phyloP scores from a whole-genome alignment of 2,888 invertebrate species.

The Melangyna quadrimaculata region DNA sequence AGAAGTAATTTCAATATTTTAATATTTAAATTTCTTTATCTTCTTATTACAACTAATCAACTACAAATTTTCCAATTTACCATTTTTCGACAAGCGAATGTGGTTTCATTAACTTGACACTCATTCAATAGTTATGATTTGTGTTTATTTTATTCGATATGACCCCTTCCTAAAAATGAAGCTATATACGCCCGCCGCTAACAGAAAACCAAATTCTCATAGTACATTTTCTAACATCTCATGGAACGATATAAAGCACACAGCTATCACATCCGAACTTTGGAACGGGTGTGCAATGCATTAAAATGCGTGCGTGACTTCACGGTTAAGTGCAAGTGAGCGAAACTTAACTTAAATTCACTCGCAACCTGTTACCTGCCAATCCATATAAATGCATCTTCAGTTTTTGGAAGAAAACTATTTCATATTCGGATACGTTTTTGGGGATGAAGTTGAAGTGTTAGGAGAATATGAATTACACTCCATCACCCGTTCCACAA shows the following conservation, averaged over 20 bases:
- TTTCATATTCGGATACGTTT: conserved; percentile 7
- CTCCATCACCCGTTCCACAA: conserved; percentile 5
- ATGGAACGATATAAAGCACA: background rate
- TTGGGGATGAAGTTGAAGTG: background rate
- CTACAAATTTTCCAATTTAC: no score
- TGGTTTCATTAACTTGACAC: no score
- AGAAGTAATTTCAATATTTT: no score
- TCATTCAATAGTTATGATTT: no score
- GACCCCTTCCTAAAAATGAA: no score
- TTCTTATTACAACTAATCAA: no score
- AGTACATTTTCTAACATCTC: background rate
- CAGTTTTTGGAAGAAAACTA: conserved; percentile 39
- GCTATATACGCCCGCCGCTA: no score
- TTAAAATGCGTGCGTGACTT: conserved; percentile 66
- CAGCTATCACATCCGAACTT: background rate
- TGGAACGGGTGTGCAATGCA: conserved; percentile 33
- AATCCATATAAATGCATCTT: conserved; percentile 59
- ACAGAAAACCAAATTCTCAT: background rate
- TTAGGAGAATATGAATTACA: background rate
- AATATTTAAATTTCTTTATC: no score
- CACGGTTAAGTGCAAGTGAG: conserved; percentile 39
- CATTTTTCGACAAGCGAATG: no score
- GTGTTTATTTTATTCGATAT: no score
- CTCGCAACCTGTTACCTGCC: conserved; percentile 48
- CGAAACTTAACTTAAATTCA: conserved; percentile 1